phyloP scores from a whole-genome alignment of 2,797 vertebrate species.

The Micropoecilia bifurca region DNA sequence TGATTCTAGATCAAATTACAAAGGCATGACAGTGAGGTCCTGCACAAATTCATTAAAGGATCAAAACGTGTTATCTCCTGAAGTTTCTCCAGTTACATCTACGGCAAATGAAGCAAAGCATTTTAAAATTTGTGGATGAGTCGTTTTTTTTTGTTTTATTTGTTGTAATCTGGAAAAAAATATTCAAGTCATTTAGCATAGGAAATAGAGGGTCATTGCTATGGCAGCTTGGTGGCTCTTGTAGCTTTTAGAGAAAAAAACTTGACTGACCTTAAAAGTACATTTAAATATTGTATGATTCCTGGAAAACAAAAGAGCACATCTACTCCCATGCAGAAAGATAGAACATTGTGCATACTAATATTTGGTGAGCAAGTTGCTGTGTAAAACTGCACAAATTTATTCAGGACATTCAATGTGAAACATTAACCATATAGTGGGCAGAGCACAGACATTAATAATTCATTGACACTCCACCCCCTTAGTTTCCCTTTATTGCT shows the following conservation, averaged over 20 bases:
- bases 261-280: conserved; percentile 36
- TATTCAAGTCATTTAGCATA: conserved; percentile 44
- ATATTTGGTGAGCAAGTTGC: conserved; percentile 33
- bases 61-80: conserved; percentile 21
- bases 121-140: conserved; percentile 12
- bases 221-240: conserved; percentile 7
- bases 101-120: neutral
- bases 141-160: neutral
- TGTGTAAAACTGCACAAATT: conserved; percentile 43
- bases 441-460: conserved; percentile 69
- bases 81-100: conserved; percentile 14
- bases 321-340: neutral
- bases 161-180: conserved; percentile 42
- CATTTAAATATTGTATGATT: conserved; percentile 28
- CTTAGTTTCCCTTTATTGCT: conserved; percentile 53
- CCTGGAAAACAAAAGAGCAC: neutral
- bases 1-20: conserved; percentile 10
- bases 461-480: conserved; percentile 55
- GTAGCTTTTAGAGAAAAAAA: conserved; percentile 35
- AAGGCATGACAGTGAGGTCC: conserved; percentile 4
- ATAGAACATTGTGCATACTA: conserved; percentile 8
- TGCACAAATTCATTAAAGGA: conserved; percentile 7
- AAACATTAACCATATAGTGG: conserved; percentile 63
- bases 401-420: conserved; percentile 50
- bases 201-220: conserved; percentile 42